These are phyloP conservation scores for Branchipolynoe longqiensis DNA, from an alignment of 2,888 invertebrate genomes.

Conservation along the genomic window DNA sequence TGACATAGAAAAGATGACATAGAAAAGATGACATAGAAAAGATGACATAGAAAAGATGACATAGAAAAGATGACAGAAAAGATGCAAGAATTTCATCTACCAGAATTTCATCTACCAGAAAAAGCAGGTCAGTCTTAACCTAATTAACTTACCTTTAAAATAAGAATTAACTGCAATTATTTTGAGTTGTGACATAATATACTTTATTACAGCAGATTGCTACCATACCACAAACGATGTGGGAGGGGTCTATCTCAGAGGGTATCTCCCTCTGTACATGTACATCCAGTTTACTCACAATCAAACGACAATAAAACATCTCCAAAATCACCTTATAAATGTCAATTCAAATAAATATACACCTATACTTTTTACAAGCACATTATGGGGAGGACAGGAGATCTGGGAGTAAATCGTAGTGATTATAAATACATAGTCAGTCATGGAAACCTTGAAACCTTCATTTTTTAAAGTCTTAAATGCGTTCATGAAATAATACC, in stretches of 20 bases:
- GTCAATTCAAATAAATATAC: conserved; percentile 30
- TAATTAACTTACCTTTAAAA: too few species aligned
- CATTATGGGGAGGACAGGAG: conserved; percentile 13
- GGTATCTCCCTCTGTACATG: not conserved
- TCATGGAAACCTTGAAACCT: not conserved
- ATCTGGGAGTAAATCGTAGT: not conserved
- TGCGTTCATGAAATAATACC: not conserved
- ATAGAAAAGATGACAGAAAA: too few species aligned
- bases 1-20: too few species aligned
- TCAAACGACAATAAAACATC: conserved; percentile 29
- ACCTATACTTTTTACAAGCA: conserved; percentile 28
- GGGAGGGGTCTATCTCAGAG: not conserved
- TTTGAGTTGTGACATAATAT: conserved; percentile 3
- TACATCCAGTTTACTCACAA: not conserved
- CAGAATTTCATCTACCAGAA: too few species aligned
- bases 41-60: too few species aligned
- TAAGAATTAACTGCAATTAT: too few species aligned
- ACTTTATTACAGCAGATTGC: conserved; percentile 35
- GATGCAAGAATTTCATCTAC: too few species aligned
- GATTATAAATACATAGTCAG: not conserved
- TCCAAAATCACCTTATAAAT: conserved; percentile 2
- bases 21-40: too few species aligned
- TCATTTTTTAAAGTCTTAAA: not conserved
- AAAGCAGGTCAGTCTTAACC: too few species aligned
- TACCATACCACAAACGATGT: conserved; percentile 18